Conservation (phyloP, 2,888 invertebrate genomes). For the Dryomyza anilis region DNA sequence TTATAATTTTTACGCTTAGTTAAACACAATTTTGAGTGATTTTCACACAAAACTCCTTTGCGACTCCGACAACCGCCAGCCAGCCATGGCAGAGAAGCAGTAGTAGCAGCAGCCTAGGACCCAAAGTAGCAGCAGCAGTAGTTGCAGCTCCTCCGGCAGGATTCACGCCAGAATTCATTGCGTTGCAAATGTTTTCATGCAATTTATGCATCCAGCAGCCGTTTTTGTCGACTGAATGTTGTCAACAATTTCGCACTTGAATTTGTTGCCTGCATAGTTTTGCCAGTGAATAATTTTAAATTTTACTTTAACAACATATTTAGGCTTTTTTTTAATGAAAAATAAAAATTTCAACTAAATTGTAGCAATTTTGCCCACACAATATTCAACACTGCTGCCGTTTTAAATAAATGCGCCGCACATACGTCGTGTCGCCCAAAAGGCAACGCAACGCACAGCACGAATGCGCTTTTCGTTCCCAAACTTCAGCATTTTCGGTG, state of each 20-base stretch:
- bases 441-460: background rate
- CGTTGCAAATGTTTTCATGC: conserved; percentile 16
- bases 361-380: too few relatives aligned
- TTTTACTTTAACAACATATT: too few relatives aligned
- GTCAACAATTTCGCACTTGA: conserved; percentile 7
- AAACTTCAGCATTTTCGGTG: conserved; percentile 10
- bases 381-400: too few relatives aligned
- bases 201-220: conserved; percentile 1
- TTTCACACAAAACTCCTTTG: conserved; percentile 47
- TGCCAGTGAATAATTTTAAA: background rate
- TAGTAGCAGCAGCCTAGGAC: background rate
- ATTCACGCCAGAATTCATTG: conserved; percentile 19
- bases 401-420: too few relatives aligned
- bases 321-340: too few relatives aligned
- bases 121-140: background rate
- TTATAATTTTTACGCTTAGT: conserved; percentile 62
- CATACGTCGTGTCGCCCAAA: background rate
- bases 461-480: background rate
- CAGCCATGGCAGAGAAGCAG: background rate
- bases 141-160: background rate
- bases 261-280: too few relatives aligned
- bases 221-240: background rate
- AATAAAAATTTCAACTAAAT: too few relatives aligned
- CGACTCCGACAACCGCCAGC: background rate
- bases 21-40: conserved; percentile 60